Base-by-base conservation (phyloP, 2,113 vertebrate genomes). In the Salvelinus sp. region DNA sequence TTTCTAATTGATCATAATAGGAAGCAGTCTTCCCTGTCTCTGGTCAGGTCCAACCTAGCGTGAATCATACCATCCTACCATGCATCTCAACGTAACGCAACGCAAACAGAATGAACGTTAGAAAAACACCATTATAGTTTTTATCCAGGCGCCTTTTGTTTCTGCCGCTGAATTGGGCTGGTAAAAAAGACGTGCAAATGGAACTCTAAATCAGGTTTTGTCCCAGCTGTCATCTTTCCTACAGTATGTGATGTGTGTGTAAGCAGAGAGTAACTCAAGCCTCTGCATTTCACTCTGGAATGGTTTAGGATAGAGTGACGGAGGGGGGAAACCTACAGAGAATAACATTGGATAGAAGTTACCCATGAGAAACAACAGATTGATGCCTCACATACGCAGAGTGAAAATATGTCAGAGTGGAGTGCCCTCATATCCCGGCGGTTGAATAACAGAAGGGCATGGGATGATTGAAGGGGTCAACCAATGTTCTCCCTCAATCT, bases 391-490 rank as follows among this genome's bases (percentile, higher is more conserved):
- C 58, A 62, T 62, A 62, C n/a, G 57, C 30, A 58, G 22, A 44
- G 38, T 48, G n/a, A 86, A 91, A 83, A 76, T 79, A 87, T 89
- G 88, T 86, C 80, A 85, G 89, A 87, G 86, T 88, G 90, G 79
- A 77, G 79, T 83, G 85, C 79, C 86, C 83, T 90, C 80, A 80
- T 82, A 84, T 88, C 86, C 86, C 74, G 69, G 72, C 12, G 64
- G 79, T 33, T 69, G 44, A 68, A 81, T 79, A 79, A 84, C 79
- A 86, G 70, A 76, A 85, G 62, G 76, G 69, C 71, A 79, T 64
- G 10, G 70, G 76, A 77, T 48, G 82, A 78, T 62, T 77, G 30
- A 74, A 83, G 72, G 76, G 86, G 85, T 91, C 83, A 83, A 83
- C 69, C 82, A 84, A 79, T 86, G 86, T 86, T 75, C 75, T 54